Evolutionary conservation across 2,797 vertebrate species (phyloP).

Genomic region (Fratercula arctica): DNA sequence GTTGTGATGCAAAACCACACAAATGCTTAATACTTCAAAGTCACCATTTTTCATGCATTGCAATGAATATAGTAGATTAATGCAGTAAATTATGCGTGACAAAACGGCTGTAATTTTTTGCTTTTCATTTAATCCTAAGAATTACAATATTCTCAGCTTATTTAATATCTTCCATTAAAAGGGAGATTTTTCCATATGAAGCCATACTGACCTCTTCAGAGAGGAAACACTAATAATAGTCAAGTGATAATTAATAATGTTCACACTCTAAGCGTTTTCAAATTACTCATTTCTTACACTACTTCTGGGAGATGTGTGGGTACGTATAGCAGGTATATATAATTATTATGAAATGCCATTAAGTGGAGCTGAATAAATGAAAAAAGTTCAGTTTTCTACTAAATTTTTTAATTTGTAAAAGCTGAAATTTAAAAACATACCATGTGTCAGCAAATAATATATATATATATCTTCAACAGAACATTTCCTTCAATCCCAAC

Average conservation of each 20-base stretch:
- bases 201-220: not conserved
- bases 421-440: not conserved
- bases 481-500: not conserved
- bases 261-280: not conserved
- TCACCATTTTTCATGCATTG: not conserved
- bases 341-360: not conserved
- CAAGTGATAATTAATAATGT: not conserved
- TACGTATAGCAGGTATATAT: not conserved
- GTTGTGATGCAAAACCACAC: not conserved
- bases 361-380: not conserved
- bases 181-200: not conserved
- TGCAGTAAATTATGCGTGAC: not conserved
- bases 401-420: not conserved
- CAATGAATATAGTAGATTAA: not conserved
- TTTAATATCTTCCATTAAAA: not conserved
- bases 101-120: not conserved
- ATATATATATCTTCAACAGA: not conserved
- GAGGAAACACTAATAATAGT: not conserved
- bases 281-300: not conserved
- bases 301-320: not conserved
- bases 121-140: not conserved
- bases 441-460: not conserved
- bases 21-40: constrained; percentile 7
- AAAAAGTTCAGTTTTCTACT: not conserved
- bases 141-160: not conserved